Base-by-base conservation (phyloP, 64 coral and sea anemone species). In the Dendronephthya gigantea region DNA sequence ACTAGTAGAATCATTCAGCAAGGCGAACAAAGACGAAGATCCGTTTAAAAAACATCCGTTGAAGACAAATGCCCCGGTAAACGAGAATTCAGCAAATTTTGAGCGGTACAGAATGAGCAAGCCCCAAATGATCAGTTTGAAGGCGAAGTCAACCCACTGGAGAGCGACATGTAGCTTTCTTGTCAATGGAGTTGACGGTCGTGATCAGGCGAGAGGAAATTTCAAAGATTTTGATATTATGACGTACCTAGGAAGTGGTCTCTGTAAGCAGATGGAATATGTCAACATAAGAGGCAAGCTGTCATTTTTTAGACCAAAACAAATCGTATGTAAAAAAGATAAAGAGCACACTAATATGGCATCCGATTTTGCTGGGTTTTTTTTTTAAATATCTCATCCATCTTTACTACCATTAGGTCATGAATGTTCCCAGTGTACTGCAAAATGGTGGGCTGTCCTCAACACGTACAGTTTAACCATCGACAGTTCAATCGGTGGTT, bases 191-290 rank as follows among this genome's bases (percentile, higher is more conserved):
- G 58, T 59, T 35, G 36, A 85, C 34, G 48, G 51, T 38, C 35
- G 51, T 31, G 84, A 85, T 52, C 51, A 85, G 45, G 34, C 59
- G 25, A 85, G 84, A 38, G 84, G 84, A 31, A 85, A 85, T 14
- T 85, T 85, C 36, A 51, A 52, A 9, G 84, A 85, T 31, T 85
- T 85, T 1, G 49, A 85, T 38, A 85, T 85, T 27, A 36, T 85
- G 12, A 40, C 25, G 14, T 51, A n/a, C 35, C 9, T 62, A 19
- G 52, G 84, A 17, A 0, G 35, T 1, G 6, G 0, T 14, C 36
- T 0, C 3, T 85, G 84, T 65, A 48, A 85, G 33, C 84, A 48
- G 1, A 52, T 85, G 30, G 84, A 85, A 37, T 85, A 85, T 52
- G 84, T 85, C 23, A 85, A 85, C 50, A 85, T 85, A 32, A 48